Evolutionary conservation across 2,797 vertebrate species (phyloP).

Genomic region (Gobio occitaniae): DNA sequence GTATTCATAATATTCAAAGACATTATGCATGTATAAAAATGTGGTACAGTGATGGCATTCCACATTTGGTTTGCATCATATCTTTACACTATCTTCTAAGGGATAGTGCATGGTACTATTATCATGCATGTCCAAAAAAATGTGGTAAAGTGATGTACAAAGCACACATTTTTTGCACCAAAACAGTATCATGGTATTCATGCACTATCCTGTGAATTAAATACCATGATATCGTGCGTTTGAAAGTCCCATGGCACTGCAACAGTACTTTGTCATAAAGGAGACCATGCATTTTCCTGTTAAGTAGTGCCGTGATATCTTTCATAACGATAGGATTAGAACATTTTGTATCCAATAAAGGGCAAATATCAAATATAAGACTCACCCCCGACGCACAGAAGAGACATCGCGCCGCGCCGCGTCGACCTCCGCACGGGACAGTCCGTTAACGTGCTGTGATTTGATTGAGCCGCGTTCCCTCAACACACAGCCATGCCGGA

Average conservation of each 20-base stretch:
- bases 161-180: background rate
- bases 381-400: slow-evolving; percentile 91
- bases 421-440: slow-evolving; percentile 66
- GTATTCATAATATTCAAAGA: no score
- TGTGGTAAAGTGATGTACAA: no score
- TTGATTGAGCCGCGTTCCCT: slow-evolving; percentile 33
- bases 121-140: no score
- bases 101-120: no score
- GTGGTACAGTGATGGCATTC: no score
- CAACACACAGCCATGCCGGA: slow-evolving; percentile 29
- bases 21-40: no score
- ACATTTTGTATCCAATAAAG: background rate
- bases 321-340: background rate
- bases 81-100: no score
- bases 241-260: background rate
- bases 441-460: slow-evolving; percentile 62
- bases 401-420: slow-evolving; percentile 83
- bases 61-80: no score
- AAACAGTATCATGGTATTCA: background rate
- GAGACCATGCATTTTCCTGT: background rate
- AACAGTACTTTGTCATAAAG: background rate
- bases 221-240: background rate
- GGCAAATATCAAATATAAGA: background rate
- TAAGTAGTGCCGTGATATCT: no score
- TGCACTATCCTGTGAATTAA: background rate